These are phyloP conservation scores for Egretta garzetta DNA, from an alignment of 2,113 vertebrate species.

Conservation along the genomic window DNA sequence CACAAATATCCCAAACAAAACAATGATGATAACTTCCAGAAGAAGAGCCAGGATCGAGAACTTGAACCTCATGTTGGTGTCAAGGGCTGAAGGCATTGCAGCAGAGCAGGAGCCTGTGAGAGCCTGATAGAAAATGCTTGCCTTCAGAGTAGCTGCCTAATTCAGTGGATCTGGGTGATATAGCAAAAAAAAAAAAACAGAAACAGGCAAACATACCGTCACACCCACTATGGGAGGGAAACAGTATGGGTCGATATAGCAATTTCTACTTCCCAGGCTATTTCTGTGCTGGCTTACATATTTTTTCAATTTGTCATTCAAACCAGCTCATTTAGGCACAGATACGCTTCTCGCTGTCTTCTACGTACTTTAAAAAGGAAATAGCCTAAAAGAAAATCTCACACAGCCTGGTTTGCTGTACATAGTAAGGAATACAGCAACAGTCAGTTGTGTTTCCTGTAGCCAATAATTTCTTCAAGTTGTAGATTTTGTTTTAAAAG, in stretches of 20 bases:
- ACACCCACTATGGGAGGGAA: constrained; percentile 69
- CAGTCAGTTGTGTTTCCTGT: background rate
- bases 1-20: constrained; percentile 86
- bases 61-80: constrained; percentile 89
- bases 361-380: background rate
- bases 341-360: background rate
- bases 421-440: rapidly evolving
- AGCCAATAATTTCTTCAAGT: background rate
- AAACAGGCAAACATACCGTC: background rate
- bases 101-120: constrained; percentile 43
- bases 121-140: constrained; percentile 71
- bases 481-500: background rate
- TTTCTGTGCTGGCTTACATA: background rate
- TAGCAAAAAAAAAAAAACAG: background rate
- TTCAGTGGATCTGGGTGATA: constrained; percentile 73
- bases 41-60: constrained; percentile 85
- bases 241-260: background rate
- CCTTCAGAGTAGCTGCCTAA: constrained; percentile 66
- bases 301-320: background rate
- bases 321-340: background rate
- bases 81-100: constrained; percentile 73
- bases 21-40: constrained; percentile 84
- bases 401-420: background rate
- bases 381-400: background rate
- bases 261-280: background rate